phyloP scores from a whole-genome alignment of 2,888 invertebrate species.

The Meiosimyza decipiens region DNA sequence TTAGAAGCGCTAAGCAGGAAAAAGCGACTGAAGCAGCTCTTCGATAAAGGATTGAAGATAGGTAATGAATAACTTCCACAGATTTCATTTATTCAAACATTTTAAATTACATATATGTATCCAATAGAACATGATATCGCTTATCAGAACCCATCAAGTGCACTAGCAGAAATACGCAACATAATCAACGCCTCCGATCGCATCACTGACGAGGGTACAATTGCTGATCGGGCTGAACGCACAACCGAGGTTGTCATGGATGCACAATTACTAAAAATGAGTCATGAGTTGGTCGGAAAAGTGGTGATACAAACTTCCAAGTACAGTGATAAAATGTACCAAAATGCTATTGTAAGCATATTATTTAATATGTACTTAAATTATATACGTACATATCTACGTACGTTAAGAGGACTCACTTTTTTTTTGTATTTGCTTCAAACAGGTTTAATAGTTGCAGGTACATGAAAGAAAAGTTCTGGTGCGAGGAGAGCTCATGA shows the following conservation, averaged over 20 bases:
- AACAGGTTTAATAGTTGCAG: no score
- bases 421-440: no score
- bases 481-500: no score
- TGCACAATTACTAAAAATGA: slow-evolving; percentile 63
- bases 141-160: slow-evolving; percentile 39
- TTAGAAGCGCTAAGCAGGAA: slow-evolving; percentile 42
- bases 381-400: no score
- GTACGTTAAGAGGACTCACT: no score
- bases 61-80: slow-evolving; percentile 33
- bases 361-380: no score
- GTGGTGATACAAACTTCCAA: slow-evolving; percentile 56
- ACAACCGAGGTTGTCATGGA: slow-evolving; percentile 63
- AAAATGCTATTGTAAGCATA: slow-evolving; percentile 56
- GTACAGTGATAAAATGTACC: slow-evolving; percentile 58
- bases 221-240: slow-evolving; percentile 59
- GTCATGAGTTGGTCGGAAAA: slow-evolving; percentile 59
- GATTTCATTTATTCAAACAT: no score
- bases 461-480: no score
- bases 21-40: slow-evolving; percentile 45
- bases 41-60: slow-evolving; percentile 45
- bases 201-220: slow-evolving; percentile 52
- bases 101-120: no score
- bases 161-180: slow-evolving; percentile 50
- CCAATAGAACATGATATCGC: slow-evolving; percentile 41
- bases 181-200: slow-evolving; percentile 56